Base-by-base conservation (phyloP, 2,888 invertebrate species). In the Embidobia sp. region DNA sequence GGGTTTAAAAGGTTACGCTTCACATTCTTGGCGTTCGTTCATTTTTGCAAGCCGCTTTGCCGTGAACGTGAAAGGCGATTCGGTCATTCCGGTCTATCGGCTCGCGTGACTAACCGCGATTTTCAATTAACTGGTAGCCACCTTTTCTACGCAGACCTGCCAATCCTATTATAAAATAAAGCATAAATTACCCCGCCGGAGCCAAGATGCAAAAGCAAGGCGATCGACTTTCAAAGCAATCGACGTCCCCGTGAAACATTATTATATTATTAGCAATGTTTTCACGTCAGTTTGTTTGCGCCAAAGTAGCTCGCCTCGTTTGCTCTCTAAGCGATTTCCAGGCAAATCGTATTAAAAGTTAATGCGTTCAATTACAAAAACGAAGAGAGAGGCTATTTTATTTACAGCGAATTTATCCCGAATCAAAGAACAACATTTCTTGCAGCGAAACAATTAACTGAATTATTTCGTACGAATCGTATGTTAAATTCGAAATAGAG, bases 71-170 rank as follows among this genome's bases (percentile, higher is more conserved):
- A 75, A 72, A 75, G 64, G 78, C 59, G 64, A 76, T 73, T 66
- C 76, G 64, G 75, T 76, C 74, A 75, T 72, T 73, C 66, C 76
- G 46, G 63, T 78, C 79, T 72, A 78, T 72, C 69, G 78, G 63
- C 57, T 75, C 74, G 73, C 78, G 79, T 78, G 81, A 82, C 79
- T 80, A 78, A 78, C 77, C 80, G 70, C 80, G 81, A 82, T 84
- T 85, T 84, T 84, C 85, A 85, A 84, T 85, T 84, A 84, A 84
- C 82, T 72, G 33, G 13, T 42, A 40, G 55, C 40, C 77, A 77
- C 70, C 77, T 77, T 61, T 61, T 51, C 48, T 55, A 10, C 57
- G 13, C 48, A 48, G 66, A 57, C 40, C 64, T 51, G 40, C 10
- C 44, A 76, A 76, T 70, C 64, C 64, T 70, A 69, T 75, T 69